These are phyloP conservation scores for Crypturellus tataupa DNA, from an alignment of 2,797 vertebrate genomes.

Conservation along the genomic window DNA sequence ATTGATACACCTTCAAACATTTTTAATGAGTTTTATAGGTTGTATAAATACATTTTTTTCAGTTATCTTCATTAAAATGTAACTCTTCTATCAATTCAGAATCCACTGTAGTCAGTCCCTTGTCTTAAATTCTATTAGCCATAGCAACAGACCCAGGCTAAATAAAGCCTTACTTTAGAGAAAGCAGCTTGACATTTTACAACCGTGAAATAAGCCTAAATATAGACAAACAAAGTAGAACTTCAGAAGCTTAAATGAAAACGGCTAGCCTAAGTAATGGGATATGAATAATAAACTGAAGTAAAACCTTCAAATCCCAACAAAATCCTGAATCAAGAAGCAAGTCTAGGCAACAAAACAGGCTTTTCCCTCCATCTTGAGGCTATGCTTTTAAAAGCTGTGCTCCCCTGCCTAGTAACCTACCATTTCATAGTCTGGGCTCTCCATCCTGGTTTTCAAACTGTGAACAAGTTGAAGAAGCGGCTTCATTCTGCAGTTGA, in stretches of 20 bases:
- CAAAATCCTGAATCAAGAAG: not conserved
- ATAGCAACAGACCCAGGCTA: not conserved
- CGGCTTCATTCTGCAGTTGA: slow-evolving; percentile 86
- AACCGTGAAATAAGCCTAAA: not conserved
- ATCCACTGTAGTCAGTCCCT: not conserved
- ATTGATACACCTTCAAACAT: not conserved
- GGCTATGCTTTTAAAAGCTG: not conserved
- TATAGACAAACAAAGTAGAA: not conserved
- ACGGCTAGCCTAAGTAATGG: not conserved
- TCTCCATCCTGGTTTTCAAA: slow-evolving; percentile 87
- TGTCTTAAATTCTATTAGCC: not conserved
- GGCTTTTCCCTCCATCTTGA: not conserved
- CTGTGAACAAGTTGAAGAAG: slow-evolving; percentile 88
- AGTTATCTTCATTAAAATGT: not conserved
- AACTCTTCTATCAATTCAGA: not conserved
- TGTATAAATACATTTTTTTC: not conserved
- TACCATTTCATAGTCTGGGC: slow-evolving; percentile 97
- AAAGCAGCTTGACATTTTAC: not conserved
- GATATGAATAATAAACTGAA: not conserved
- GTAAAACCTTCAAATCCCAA: not conserved
- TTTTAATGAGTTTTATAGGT: not conserved
- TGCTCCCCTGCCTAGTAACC: not conserved
- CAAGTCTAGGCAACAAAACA: not conserved
- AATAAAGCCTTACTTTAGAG: not conserved
- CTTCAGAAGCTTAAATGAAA: not conserved